These are phyloP conservation scores for Bombus superbus DNA, from an alignment of 1,140 invertebrate species.

Conservation along the genomic window DNA sequence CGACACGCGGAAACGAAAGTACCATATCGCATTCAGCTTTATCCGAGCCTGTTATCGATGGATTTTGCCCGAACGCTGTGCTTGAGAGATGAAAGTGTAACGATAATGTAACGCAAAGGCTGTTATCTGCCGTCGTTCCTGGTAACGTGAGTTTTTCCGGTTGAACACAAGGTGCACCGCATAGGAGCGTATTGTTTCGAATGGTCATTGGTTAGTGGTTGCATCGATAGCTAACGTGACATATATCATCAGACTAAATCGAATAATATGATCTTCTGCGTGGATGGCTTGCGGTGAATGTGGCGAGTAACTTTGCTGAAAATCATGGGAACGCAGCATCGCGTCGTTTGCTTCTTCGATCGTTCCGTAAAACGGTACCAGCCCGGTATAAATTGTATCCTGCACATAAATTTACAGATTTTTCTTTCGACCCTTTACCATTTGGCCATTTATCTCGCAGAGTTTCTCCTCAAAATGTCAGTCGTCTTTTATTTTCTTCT, in stretches of 20 bases:
- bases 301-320: background rate
- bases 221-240: slow-evolving; percentile 5
- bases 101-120: background rate
- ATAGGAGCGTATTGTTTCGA: slow-evolving; percentile 15
- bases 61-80: background rate
- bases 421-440: background rate
- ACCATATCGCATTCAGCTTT: background rate
- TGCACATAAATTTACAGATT: background rate
- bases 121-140: background rate
- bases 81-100: slow-evolving; percentile 11
- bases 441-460: too few relatives aligned
- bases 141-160: background rate
- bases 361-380: background rate
- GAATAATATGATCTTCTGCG: slow-evolving; percentile 25
- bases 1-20: slow-evolving; percentile 7
- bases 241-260: slow-evolving; percentile 7
- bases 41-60: slow-evolving; percentile 14
- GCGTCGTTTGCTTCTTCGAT: background rate
- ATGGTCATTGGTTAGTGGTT: slow-evolving; percentile 9
- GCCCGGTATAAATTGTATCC: background rate
- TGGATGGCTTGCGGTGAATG: background rate
- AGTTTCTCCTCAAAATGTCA: too few relatives aligned
- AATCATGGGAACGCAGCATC: background rate
- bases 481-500: too few relatives aligned
- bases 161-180: background rate